phyloP scores from a whole-genome alignment of 2,888 invertebrate genomes.

The Polydrusus tereticollis region DNA sequence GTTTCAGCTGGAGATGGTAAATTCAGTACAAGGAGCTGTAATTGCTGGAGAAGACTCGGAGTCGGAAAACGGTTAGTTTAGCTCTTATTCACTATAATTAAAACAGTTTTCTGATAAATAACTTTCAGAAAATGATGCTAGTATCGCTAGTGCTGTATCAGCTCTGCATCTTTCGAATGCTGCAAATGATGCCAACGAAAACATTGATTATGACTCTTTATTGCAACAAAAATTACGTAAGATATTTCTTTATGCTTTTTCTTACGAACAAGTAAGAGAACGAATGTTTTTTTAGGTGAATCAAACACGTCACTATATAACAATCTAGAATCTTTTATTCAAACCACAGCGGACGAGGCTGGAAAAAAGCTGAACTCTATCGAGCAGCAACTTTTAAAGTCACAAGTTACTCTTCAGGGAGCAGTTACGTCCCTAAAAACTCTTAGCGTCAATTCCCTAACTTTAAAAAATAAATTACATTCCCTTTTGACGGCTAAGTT shows the following conservation, averaged over 20 bases:
- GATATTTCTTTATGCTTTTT: constrained; percentile 18
- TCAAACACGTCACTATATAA: constrained; percentile 59
- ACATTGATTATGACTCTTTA: constrained; percentile 56
- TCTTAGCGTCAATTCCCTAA: constrained; percentile 60
- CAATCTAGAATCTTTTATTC: constrained; percentile 58
- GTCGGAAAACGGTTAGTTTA: constrained; percentile 62
- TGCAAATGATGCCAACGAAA: constrained; percentile 42
- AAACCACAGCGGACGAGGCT: constrained; percentile 58
- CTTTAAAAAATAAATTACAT: constrained; percentile 62
- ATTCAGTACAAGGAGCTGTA: constrained; percentile 61
- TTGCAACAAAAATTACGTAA: constrained; percentile 62
- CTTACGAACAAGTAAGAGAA: background rate
- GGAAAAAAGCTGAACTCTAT: constrained; percentile 58
- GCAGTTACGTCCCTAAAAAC: constrained; percentile 62
- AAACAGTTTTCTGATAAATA: constrained; percentile 15
- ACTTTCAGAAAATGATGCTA: constrained; percentile 57
- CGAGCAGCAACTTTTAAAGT: constrained; percentile 63
- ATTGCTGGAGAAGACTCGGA: constrained; percentile 65
- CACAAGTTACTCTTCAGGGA: constrained; percentile 63
- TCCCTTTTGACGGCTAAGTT: constrained; percentile 62
- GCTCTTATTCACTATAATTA: constrained; percentile 1
- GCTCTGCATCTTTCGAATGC: constrained; percentile 48
- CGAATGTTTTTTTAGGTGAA: constrained; percentile 59
- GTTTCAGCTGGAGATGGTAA: constrained; percentile 50
- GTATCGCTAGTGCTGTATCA: constrained; percentile 60